phyloP scores from a whole-genome alignment of 1,140 invertebrate genomes.

The Drosophila bifasciata region DNA sequence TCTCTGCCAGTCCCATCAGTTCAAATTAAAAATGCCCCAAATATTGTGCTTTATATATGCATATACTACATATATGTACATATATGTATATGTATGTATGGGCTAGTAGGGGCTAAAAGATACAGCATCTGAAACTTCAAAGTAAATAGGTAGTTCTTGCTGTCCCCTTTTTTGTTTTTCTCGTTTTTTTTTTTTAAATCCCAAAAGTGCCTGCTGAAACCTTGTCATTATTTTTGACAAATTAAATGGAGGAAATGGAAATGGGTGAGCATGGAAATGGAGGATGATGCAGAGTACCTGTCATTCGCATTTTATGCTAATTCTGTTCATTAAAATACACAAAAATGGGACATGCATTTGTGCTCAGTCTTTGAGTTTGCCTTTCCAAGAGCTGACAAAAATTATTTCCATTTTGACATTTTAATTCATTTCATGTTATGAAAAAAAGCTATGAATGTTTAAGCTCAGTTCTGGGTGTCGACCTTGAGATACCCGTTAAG shows the following conservation, averaged over 20 bases:
- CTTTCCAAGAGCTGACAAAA: constrained; percentile 41
- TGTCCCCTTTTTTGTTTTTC: constrained; percentile 48
- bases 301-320: constrained; percentile 77
- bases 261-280: background rate
- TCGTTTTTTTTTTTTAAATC: constrained; percentile 46
- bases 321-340: constrained; percentile 77
- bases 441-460: constrained; percentile 5
- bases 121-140: constrained; percentile 39
- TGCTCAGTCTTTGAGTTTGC: constrained; percentile 27
- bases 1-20: constrained; percentile 4
- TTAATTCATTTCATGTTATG: constrained; percentile 49
- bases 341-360: constrained; percentile 73
- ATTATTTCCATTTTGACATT: constrained; percentile 59
- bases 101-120: constrained; percentile 15
- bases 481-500: constrained; percentile 1
- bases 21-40: constrained; percentile 61
- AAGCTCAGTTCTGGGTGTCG: too few relatives aligned
- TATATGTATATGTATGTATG: constrained; percentile 7
- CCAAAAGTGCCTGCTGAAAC: constrained; percentile 76
- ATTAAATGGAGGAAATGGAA: constrained; percentile 57
- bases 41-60: constrained; percentile 14
- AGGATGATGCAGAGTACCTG: constrained; percentile 39
- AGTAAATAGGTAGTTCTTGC: constrained; percentile 48
- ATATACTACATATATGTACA: too few relatives aligned
- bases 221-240: constrained; percentile 77